Percentiles rank a stretch among this genome's conserved stretches.
Conservation (phyloP, 2,888 invertebrate species). For the Lamellibrachia columna region DNA sequence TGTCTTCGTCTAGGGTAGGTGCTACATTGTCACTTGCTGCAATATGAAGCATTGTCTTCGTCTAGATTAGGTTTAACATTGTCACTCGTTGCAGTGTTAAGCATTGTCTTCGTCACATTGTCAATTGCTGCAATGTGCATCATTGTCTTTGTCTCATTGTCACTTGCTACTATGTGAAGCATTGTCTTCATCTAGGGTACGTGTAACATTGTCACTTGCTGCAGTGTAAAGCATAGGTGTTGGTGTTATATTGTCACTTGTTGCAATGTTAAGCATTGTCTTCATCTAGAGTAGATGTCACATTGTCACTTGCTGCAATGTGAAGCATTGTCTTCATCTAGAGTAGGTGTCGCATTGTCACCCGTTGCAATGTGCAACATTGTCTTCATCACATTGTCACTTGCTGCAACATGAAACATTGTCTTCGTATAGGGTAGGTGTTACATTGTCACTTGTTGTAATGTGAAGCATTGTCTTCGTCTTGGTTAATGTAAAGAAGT, state of each 20-base stretch:
- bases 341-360: conserved; percentile 41
- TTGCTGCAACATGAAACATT: too few relatives aligned
- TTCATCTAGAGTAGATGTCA: conserved; percentile 43
- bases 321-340: too few relatives aligned
- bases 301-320: conserved; percentile 46
- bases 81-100: conserved; percentile 60
- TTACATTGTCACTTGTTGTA: too few relatives aligned
- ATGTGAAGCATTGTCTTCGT: too few relatives aligned
- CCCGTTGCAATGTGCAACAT: conserved; percentile 53
- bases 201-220: background rate
- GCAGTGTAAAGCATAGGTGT: background rate
- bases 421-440: too few relatives aligned
- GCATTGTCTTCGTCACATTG: conserved; percentile 53
- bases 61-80: conserved; percentile 43
- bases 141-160: conserved; percentile 28
- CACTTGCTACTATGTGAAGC: too few relatives aligned
- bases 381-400: conserved; percentile 43
- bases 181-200: conserved; percentile 40
- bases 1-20: conserved; percentile 48
- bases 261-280: background rate
- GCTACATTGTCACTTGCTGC: conserved; percentile 55
- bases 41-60: conserved; percentile 57
- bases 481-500: conserved; percentile 4
- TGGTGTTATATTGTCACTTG: too few relatives aligned
- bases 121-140: conserved; percentile 59